phyloP scores from a whole-genome alignment of 1,140 invertebrate species.

The Trinorchestia longiramus region DNA sequence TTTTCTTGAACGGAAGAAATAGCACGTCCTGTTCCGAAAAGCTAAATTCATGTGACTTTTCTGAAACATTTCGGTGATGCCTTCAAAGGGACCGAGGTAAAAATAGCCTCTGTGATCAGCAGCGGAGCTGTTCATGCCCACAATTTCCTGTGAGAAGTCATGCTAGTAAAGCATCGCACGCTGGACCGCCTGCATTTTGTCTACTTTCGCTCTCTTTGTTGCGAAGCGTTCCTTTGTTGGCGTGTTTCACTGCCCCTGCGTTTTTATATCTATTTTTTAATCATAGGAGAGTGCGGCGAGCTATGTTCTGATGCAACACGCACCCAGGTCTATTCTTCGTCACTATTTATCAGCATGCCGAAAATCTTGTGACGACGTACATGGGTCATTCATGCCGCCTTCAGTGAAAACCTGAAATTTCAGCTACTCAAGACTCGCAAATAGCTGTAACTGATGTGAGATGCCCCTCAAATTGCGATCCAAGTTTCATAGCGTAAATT shows the following conservation, averaged over 20 bases:
- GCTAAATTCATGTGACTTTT: neutral
- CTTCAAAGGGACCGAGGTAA: neutral
- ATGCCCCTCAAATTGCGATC: neutral
- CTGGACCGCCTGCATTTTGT: neutral
- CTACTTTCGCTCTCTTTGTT: conserved; percentile 30
- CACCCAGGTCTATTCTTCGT: neutral
- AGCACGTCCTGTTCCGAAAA: neutral
- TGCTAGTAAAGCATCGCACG: neutral
- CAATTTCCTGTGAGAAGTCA: neutral
- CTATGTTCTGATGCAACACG: neutral
- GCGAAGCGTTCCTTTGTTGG: neutral
- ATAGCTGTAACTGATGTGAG: neutral
- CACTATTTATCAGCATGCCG: neutral
- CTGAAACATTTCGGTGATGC: neutral
- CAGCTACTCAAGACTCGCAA: neutral
- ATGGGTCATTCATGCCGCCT: neutral
- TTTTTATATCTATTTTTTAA: neutral
- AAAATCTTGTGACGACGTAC: neutral
- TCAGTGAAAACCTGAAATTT: neutral
- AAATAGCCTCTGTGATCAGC: neutral
- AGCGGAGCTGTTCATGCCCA: neutral
- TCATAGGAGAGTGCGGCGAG: neutral
- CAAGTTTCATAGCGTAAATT: neutral
- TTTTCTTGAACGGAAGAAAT: neutral
- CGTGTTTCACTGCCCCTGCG: neutral